Conservation (phyloP, 2,113 vertebrate species). For the Merops nubicus region DNA sequence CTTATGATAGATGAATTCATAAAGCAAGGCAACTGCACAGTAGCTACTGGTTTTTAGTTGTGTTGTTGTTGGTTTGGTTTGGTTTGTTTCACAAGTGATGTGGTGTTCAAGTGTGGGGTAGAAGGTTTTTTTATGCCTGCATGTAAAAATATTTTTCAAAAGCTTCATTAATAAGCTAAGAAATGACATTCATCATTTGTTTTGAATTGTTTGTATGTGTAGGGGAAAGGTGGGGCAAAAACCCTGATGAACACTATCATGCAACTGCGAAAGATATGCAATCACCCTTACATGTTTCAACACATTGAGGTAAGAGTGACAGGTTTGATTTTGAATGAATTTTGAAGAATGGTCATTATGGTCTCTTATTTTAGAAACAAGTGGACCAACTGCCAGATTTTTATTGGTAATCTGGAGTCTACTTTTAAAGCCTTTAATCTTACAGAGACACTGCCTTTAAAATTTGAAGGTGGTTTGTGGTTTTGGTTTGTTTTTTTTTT, state of each 20-base stretch:
- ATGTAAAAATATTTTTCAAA: neutral
- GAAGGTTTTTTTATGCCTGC: neutral
- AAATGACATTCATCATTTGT: neutral
- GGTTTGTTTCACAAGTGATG: neutral
- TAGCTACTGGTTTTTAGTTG: neutral
- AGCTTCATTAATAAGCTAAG: neutral
- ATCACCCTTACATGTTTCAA: conserved; percentile 98
- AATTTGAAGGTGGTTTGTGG: neutral
- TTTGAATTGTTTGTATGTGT: neutral
- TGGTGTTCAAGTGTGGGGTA: accelerated
- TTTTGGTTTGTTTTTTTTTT: neutral
- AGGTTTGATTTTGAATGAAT: neutral
- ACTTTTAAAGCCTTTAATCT: neutral
- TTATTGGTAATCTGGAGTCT: neutral
- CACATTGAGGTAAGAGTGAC: conserved; percentile 86
- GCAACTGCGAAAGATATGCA: conserved; percentile 98
- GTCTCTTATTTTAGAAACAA: neutral
- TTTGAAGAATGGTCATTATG: accelerated
- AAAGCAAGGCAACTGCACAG: neutral
- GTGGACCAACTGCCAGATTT: neutral
- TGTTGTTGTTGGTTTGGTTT: neutral
- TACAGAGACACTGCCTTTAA: neutral
- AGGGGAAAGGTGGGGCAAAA: conserved; percentile 98
- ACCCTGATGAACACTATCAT: conserved; percentile 99
- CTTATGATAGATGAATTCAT: neutral